Conservation (phyloP, 1,140 invertebrate genomes). For the Zaprionus ghesquierei region DNA sequence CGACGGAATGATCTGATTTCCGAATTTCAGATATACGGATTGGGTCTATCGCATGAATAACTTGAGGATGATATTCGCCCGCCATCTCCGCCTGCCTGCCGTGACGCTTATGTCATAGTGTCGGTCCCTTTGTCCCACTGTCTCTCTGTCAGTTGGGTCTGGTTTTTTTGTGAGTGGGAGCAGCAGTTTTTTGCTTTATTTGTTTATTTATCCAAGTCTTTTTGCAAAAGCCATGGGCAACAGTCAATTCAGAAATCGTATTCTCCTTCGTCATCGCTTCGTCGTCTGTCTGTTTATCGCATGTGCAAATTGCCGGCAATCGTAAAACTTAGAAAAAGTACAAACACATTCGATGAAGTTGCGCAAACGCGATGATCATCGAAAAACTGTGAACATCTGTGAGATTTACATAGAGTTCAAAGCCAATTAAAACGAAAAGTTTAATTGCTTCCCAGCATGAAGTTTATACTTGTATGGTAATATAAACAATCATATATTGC, state of each 20-base stretch:
- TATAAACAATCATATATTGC: conserved; percentile 1
- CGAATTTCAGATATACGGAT: conserved; percentile 20
- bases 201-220: conserved; percentile 50
- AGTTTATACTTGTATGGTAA: background rate
- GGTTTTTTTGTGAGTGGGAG: conserved; percentile 31
- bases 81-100: background rate
- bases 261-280: conserved; percentile 9
- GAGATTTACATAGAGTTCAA: conserved; percentile 7
- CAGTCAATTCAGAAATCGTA: background rate
- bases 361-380: conserved; percentile 27
- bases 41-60: background rate
- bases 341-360: conserved; percentile 15
- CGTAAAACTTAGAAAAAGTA: conserved; percentile 31
- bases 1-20: conserved; percentile 41
- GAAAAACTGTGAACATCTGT: background rate
- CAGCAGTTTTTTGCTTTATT: conserved; percentile 4
- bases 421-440: conserved; percentile 36
- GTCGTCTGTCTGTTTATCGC: conserved; percentile 38
- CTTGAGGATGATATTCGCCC: conserved; percentile 3
- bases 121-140: background rate
- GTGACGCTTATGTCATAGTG: conserved; percentile 7
- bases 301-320: conserved; percentile 43
- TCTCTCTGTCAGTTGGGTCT: conserved; percentile 1
- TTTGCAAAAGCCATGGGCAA: conserved; percentile 33
- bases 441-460: background rate